Evolutionary conservation across 2,888 invertebrate genomes (phyloP), one percentile per base, ranked within the genome.

Genomic region (Lochmaea capreae): DNA sequence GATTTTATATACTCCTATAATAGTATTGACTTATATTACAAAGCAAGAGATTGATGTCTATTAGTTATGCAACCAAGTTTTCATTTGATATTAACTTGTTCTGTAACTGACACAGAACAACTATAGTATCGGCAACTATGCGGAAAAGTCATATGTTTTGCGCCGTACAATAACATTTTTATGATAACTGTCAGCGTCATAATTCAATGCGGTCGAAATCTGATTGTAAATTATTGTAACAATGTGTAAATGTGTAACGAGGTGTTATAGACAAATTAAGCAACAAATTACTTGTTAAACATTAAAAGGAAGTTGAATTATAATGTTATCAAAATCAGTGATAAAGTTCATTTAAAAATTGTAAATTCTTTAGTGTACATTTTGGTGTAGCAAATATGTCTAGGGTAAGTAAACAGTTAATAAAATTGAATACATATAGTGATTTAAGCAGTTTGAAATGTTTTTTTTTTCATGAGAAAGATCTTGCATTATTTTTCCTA

Each of bases 241-340:
- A 43, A 18, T 39, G 62, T 39, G 42, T 43, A 63, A 43, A 43
- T 18, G 42, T 42, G 42, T 42, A 18, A 18, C 26, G 42, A 43
- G 18, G 43, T 6, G 18, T 63, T n/a, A 54, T 54, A 54, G 54
- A 18, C 18, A 54, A 54, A 18, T 54, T 54, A 10, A 18, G 54
- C 18, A 54, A 54, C 16, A 10, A 54, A 16, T 39, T 9, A 12
- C 43, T 18, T 63, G 33, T 39, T 39, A 39, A 43, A 16, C 39
- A 43, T 43, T 16, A 43, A 18, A 63, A 65, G 57, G 43, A 71
- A 58, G 18, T 65, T n/a, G 39, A 52, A 16, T 43, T 65, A 65
- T 42, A 67, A 61, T 72, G 72, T 67, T 72, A 63, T 67, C 67
- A 46, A 42, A 43, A 65, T 65, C 26, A 68, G 57, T 68, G 57